Evolutionary conservation across 2,113 vertebrate species (phyloP).

Genomic region (Bubo scandiacus): DNA sequence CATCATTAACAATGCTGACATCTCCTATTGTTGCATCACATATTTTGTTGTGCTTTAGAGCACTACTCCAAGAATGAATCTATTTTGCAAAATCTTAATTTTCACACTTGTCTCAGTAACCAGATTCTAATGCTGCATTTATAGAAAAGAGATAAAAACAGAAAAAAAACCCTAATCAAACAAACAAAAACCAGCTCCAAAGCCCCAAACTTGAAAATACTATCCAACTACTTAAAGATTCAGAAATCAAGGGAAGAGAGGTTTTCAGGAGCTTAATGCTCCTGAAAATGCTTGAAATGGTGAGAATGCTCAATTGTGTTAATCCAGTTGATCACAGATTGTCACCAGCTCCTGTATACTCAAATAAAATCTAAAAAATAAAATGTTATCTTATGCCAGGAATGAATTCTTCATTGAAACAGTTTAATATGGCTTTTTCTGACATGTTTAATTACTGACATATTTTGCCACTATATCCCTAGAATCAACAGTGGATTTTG

Average conservation of each 20-base stretch:
- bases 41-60: neutral
- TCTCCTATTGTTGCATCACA: neutral
- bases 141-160: neutral
- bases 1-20: neutral
- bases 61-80: neutral
- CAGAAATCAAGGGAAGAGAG: neutral
- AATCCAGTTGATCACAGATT: neutral
- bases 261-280: neutral
- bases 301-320: neutral
- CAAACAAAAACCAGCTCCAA: neutral
- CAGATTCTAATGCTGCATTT: neutral
- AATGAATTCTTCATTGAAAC: neutral
- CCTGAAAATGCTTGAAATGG: neutral
- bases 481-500: neutral
- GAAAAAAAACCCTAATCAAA: neutral
- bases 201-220: neutral
- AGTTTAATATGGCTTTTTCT: neutral
- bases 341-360: neutral
- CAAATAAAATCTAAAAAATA: neutral
- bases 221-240: neutral
- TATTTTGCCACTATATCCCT: neutral
- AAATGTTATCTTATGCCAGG: neutral
- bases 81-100: neutral
- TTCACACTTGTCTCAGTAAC: neutral
- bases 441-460: neutral